Base-by-base conservation (phyloP, 2,113 vertebrate species). In the Petrocephalus zakoni region DNA sequence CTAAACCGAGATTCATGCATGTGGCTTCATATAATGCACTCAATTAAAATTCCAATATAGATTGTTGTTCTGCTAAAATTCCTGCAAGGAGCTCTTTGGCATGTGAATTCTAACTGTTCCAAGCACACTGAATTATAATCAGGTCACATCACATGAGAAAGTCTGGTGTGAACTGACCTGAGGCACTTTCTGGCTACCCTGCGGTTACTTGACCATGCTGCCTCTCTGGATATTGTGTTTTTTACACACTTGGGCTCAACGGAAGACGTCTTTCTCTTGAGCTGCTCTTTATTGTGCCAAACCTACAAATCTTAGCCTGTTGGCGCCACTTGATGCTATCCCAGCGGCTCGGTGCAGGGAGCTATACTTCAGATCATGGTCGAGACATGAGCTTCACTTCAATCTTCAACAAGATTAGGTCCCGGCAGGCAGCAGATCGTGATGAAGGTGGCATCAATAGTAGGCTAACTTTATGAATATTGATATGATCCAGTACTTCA, bases 1-100 rank as follows among this genome's bases (percentile, higher is more conserved):
- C 7, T 53, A 52, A 85, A 85, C 51, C 5, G 49, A 83, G 84
- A 55, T 17, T 86, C 84, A 52, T 83, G 25, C 61, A 52, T 85
- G 49, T 85, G 83, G 49, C 22, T 52, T 85, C 47, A 47, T 85
- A 47, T 34, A 55, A 86, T 86, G 25, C 52, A 56, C n/a, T 53
- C 47, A 55, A 86, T 86, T 86, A 55, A 86, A 86, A 56, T 55
- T 53, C 84, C 51, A 86, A 55, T 37, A 86, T 52, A 55, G 84
- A 55, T 37, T 86, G 34, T 52, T 86, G 55, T 53, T 56, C 46
- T 47, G 19, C 47, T 55, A 55, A 55, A 85, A 86, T 55, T 55
- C 84, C 47, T 52, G 15, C 11, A 86, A 86, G 52, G 84, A n/a
- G 49, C 51, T 56, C 29, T 21, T 55, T 49, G 46, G 49, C n/a